These are phyloP conservation scores for Potorous gilbertii DNA, from an alignment of 2,797 vertebrate species.

Conservation along the genomic window DNA sequence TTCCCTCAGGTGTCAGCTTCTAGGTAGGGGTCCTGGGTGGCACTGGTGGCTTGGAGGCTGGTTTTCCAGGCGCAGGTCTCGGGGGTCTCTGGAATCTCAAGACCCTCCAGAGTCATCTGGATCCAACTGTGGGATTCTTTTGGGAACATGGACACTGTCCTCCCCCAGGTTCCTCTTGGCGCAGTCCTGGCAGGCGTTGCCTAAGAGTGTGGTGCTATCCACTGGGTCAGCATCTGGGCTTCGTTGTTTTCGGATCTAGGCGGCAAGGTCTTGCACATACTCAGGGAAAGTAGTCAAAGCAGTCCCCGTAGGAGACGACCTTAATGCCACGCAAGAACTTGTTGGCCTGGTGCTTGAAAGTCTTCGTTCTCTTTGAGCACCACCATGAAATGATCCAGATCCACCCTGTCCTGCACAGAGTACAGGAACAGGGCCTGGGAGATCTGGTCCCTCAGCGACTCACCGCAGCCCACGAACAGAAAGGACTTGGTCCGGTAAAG, in stretches of 20 bases:
- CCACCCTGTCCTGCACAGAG: slow-evolving; percentile 83
- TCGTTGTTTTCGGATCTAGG: slow-evolving; percentile 82
- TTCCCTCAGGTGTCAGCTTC: neutral
- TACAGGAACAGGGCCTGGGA: slow-evolving; percentile 87
- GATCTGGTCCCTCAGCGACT: slow-evolving; percentile 85
- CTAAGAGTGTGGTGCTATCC: slow-evolving; percentile 80
- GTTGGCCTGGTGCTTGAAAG: slow-evolving; percentile 85
- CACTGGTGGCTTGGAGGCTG: slow-evolving; percentile 46
- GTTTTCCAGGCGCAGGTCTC: slow-evolving; percentile 44
- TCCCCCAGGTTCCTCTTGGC: slow-evolving; percentile 83
- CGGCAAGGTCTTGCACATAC: slow-evolving; percentile 81
- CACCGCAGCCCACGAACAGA: slow-evolving; percentile 85
- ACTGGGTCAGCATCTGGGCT: slow-evolving; percentile 83
- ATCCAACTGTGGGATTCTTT: slow-evolving; percentile 69
- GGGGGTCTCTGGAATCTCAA: slow-evolving; percentile 22
- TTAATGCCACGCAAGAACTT: slow-evolving; percentile 85
- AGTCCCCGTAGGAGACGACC: slow-evolving; percentile 83
- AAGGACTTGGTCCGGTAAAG: slow-evolving; percentile 85
- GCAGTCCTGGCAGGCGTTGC: slow-evolving; percentile 79
- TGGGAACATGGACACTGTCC: slow-evolving; percentile 57
- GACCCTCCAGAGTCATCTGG: slow-evolving; percentile 43
- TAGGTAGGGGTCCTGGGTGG: neutral
- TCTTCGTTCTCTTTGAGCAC: slow-evolving; percentile 84
- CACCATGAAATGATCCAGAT: slow-evolving; percentile 85
- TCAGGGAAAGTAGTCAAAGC: slow-evolving; percentile 82